phyloP scores from a whole-genome alignment of 2,113 vertebrate genomes.

The Poicephalus meyeri region DNA sequence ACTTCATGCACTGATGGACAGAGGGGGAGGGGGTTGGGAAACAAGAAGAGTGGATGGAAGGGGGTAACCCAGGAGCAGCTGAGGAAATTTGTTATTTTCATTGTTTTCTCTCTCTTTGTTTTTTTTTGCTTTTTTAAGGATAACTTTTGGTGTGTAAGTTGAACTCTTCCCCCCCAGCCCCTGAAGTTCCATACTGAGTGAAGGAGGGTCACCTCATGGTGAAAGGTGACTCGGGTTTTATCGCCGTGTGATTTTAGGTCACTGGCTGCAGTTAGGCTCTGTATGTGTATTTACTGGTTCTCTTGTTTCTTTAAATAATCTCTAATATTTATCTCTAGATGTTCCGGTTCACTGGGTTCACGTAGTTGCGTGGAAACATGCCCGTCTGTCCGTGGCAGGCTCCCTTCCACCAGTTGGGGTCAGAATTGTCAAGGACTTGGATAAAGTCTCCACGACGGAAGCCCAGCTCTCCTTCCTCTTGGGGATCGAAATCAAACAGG shows the following conservation, averaged over 20 bases:
- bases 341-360: slow-evolving; percentile 95
- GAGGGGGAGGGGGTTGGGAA: slow-evolving; percentile 44
- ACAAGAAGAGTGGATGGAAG: slow-evolving; percentile 62
- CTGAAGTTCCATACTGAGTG: slow-evolving; percentile 78
- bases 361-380: slow-evolving; percentile 99
- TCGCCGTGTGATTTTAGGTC: slow-evolving; percentile 68
- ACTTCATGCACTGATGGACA: slow-evolving; percentile 85
- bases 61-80: slow-evolving; percentile 79
- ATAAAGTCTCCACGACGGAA: slow-evolving; percentile 98
- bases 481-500: slow-evolving; percentile 98
- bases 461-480: slow-evolving; percentile 97
- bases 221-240: slow-evolving; percentile 67
- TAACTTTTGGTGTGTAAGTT: slow-evolving; percentile 82
- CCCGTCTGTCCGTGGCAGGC: slow-evolving; percentile 95
- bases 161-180: slow-evolving; percentile 62
- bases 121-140: slow-evolving; percentile 64
- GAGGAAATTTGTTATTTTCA: slow-evolving; percentile 77
- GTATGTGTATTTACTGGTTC: slow-evolving; percentile 70
- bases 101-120: slow-evolving; percentile 56
- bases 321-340: slow-evolving; percentile 83
- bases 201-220: slow-evolving; percentile 68
- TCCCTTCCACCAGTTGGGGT: slow-evolving; percentile 99
- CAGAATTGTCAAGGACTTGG: slow-evolving; percentile 99
- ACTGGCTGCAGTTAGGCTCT: slow-evolving; percentile 71
- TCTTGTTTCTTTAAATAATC: slow-evolving; percentile 78